A percentile compares a stretch with the other conserved stretches of the same genome.
Conservation (phyloP, 2,888 invertebrate genomes). For the Thysanoteuthis rhombus region DNA sequence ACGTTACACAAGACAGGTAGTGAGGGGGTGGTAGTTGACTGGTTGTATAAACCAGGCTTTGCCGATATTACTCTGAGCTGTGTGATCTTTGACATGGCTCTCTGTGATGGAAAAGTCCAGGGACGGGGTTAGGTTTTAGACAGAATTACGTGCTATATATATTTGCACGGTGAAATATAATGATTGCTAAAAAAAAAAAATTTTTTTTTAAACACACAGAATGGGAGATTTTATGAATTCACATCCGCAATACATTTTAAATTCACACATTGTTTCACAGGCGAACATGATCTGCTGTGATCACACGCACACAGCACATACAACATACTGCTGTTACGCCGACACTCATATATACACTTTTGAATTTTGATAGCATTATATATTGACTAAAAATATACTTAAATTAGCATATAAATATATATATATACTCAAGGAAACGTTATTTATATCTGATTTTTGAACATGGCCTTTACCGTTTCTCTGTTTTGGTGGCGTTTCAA, state of each 20-base stretch:
- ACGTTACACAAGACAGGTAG: not conserved
- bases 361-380: no score
- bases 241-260: not conserved
- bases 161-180: not conserved
- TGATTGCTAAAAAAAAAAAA: not conserved
- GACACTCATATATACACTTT: no score
- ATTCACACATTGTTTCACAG: not conserved
- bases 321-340: no score
- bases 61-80: not conserved
- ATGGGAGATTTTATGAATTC: not conserved
- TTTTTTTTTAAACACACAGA: no score
- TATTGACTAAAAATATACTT: no score
- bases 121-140: not conserved
- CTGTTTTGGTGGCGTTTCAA: no score
- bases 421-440: no score
- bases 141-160: not conserved
- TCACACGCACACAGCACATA: no score
- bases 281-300: no score
- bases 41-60: not conserved
- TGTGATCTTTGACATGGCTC: not conserved
- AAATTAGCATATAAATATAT: no score
- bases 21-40: not conserved
- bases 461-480: no score
- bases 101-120: not conserved
- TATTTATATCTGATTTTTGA: no score